Percentiles rank a stretch among this genome's conserved stretches.
phyloP scores from a whole-genome alignment of 1,140 invertebrate species.

The Parasteatoda tepidariorum region DNA sequence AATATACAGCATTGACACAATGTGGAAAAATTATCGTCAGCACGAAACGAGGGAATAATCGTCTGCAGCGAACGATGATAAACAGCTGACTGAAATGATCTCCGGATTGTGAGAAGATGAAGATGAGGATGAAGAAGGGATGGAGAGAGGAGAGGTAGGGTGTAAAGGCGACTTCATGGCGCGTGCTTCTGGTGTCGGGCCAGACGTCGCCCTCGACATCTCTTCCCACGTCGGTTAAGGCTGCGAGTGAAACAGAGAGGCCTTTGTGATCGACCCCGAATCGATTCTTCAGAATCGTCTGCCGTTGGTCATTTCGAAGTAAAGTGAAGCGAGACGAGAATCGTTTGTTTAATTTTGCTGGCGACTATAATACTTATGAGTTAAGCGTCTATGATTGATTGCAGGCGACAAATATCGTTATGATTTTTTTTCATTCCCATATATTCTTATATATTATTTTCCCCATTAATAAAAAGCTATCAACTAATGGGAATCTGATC shows the following conservation, averaged over 20 bases:
- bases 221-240: conserved; percentile 48
- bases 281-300: conserved; percentile 9
- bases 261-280: conserved; percentile 41
- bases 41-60: neutral
- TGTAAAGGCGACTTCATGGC: conserved; percentile 21
- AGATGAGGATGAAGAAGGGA: neutral
- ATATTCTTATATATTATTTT: neutral
- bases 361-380: neutral
- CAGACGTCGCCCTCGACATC: conserved; percentile 36
- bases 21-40: no score
- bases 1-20: neutral
- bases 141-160: neutral
- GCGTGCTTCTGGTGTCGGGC: conserved; percentile 38
- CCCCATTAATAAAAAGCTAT: neutral
- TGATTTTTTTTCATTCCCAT: no score
- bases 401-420: no score
- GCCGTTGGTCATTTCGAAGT: neutral
- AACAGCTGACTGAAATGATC: conserved; percentile 58
- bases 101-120: no score
- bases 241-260: neutral
- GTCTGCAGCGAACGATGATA: neutral
- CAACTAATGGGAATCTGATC: neutral
- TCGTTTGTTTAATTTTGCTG: neutral
- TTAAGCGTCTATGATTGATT: neutral
- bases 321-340: neutral